A percentile compares a stretch with the other conserved stretches of the same genome.
Evolutionary conservation across 2,888 invertebrate genomes (phyloP).

Genomic region (Antheraea assamensis): DNA sequence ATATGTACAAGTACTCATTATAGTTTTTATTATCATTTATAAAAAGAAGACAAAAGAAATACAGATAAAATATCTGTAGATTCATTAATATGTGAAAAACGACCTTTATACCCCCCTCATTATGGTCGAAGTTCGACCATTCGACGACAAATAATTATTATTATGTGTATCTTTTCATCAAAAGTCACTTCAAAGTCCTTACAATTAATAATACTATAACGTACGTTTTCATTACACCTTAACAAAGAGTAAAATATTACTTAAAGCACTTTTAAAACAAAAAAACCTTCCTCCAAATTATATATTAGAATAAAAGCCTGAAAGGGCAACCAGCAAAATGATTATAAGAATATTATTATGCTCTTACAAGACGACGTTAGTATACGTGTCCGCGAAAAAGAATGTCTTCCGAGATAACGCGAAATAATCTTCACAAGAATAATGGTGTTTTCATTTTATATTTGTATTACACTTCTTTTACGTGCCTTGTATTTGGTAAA

Average conservation of each 20-base stretch:
- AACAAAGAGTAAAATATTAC: slow-evolving; percentile 3
- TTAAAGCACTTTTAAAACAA: slow-evolving; percentile 5
- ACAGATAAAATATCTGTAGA: too few relatives aligned
- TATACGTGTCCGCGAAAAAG: slow-evolving; percentile 44
- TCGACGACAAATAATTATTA: not conserved
- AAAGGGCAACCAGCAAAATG: slow-evolving; percentile 16
- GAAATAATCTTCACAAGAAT: slow-evolving; percentile 49
- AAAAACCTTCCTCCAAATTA: slow-evolving; percentile 9
- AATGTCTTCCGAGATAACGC: slow-evolving; percentile 43
- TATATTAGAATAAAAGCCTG: slow-evolving; percentile 10
- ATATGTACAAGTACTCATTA: too few relatives aligned
- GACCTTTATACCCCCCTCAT: too few relatives aligned
- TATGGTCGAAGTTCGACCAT: too few relatives aligned
- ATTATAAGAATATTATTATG: slow-evolving; percentile 23
- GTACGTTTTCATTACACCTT: not conserved
- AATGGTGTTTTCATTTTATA: slow-evolving; percentile 50
- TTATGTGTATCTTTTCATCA: not conserved
- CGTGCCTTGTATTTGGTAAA: slow-evolving; percentile 12
- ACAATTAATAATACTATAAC: not conserved
- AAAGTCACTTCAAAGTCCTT: not conserved
- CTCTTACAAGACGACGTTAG: slow-evolving; percentile 31
- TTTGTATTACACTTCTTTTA: slow-evolving; percentile 34
- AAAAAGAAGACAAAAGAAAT: too few relatives aligned
- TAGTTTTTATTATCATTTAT: too few relatives aligned
- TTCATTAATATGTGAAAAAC: too few relatives aligned